Base-by-base conservation (phyloP, 2,888 invertebrate species). In the Hypsopygia costalis region DNA sequence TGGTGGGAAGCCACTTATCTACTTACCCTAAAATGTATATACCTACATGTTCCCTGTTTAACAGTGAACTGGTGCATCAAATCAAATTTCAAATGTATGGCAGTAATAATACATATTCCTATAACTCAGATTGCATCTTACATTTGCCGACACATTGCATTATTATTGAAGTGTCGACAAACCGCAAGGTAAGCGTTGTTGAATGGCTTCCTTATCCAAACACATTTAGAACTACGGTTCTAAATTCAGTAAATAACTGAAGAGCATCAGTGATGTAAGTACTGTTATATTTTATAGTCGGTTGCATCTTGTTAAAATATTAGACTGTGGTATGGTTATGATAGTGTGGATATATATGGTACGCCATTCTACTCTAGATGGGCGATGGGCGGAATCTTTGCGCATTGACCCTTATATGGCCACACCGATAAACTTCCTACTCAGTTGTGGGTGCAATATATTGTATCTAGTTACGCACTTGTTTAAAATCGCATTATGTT, bases 401-500 rank as follows among this genome's bases (percentile, higher is more conserved):
- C 76, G 76, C 72, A 78, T 82, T 82, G 81, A 81, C 82, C 85
- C 81, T 63, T 77, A 81, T 72, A 78, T 67, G 80, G 81, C 57
- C 55, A 69, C 68, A 71, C 67, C 62, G 65, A 62, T 64, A 53
- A 69, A 68, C 78, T 77, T 69, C 71, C 72, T 72, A 57, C 61
- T 60, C 62, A 64, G 67, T 63, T 64, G 62, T 47, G n/a, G n/a
- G n/a, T 46, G 40, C 47, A 35, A 43, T 58, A 70, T 63, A 73
- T 62, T 61, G 57, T 38, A 35, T 41, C 45, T 41, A 41, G 41
- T 45, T 39, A 39, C 39, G 28, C 28, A 29, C 36, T 11, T 28
- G 21, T 10, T 16, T 22, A 27, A 11, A 27, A 12, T 35, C 35
- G 43, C 37, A 34, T 35, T 30, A 16, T 21, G 22, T 29, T 41